These are phyloP conservation scores for Drosophila falleni DNA, from an alignment of 2,888 invertebrate species.

Conservation along the genomic window DNA sequence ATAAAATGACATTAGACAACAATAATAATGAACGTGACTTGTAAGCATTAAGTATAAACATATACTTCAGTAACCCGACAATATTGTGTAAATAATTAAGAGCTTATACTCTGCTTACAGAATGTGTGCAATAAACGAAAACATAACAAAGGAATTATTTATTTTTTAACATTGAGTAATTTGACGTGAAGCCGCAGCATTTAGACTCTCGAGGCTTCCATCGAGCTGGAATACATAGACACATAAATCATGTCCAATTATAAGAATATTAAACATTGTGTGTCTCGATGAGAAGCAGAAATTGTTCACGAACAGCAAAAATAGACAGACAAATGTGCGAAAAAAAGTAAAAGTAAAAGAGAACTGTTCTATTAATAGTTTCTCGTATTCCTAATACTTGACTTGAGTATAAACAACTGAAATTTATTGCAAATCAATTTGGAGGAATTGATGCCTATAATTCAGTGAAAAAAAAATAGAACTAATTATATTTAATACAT, in stretches of 20 bases:
- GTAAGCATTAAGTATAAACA: slow-evolving; percentile 1
- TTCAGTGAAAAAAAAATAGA: neutral
- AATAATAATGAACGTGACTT: slow-evolving; percentile 21
- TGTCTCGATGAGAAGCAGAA: slow-evolving; percentile 22
- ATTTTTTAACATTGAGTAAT: slow-evolving; percentile 25
- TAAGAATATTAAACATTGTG: slow-evolving; percentile 61
- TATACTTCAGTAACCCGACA: slow-evolving; percentile 10
- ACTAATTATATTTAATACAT: neutral
- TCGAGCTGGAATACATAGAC: neutral
- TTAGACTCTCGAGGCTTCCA: slow-evolving; percentile 7
- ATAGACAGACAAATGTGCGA: slow-evolving; percentile 25
- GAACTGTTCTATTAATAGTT: slow-evolving; percentile 29
- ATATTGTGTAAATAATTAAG: slow-evolving; percentile 14
- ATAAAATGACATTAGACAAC: neutral
- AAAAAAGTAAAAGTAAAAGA: slow-evolving; percentile 32
- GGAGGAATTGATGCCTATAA: neutral
- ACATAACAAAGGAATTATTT: slow-evolving; percentile 14
- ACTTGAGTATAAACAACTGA: neutral
- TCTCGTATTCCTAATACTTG: neutral
- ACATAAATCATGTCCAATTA: slow-evolving; percentile 63
- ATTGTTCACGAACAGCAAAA: slow-evolving; percentile 38
- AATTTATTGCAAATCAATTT: neutral
- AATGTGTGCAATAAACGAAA: slow-evolving; percentile 1
- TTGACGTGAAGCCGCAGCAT: slow-evolving; percentile 9
- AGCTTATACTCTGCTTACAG: neutral